Base-by-base conservation (phyloP, 2,797 vertebrate species). In the Mallotus villosus region DNA sequence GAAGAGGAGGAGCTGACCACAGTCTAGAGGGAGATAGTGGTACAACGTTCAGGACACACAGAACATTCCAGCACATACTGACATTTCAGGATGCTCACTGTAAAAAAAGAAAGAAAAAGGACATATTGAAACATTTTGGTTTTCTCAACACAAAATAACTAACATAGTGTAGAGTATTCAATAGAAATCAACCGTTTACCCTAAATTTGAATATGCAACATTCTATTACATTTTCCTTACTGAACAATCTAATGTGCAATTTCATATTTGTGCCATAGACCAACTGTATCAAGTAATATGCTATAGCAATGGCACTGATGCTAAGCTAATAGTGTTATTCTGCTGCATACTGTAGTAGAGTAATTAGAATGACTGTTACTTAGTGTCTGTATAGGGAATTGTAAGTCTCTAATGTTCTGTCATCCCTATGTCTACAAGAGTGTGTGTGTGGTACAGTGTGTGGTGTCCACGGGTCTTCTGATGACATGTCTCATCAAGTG, bases 1-100 rank as follows among this genome's bases (percentile, higher is more conserved):
- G 85, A 85, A 0, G 90, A 91, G 71, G 85, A 86, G 70, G 73
- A 85, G 0, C 79, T 85, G 32, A 89, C 72, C 0, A 21, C 72
- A 0, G 46, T 21, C 0, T 85, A 86, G 74, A 75, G 22, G 1
- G 14, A 29, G 32, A 25, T 14, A 37, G 46, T 11, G 32, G 6
- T 75, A 53, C 32, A 72, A 72, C 27, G 16, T 41, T 9, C 27
- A 19, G 4, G 34, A 55, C 24, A 51, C 5, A n/a, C 25, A 53
- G 19, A 1, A 49, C 68, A 63, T 53, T 51, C 27, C 1, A 3
- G 46, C 8, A 34, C 32, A 34, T 6, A 34, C 32, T 6, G 32
- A 34, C 32, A 34, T 8, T 34, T 34, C 32, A 29, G 27, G 3
- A 29, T 34, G 7, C 5, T 34, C 32, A 34, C 7, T 34, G 32